Base-by-base conservation (phyloP, 2,113 vertebrate species). In the Sceloporus tristichus region DNA sequence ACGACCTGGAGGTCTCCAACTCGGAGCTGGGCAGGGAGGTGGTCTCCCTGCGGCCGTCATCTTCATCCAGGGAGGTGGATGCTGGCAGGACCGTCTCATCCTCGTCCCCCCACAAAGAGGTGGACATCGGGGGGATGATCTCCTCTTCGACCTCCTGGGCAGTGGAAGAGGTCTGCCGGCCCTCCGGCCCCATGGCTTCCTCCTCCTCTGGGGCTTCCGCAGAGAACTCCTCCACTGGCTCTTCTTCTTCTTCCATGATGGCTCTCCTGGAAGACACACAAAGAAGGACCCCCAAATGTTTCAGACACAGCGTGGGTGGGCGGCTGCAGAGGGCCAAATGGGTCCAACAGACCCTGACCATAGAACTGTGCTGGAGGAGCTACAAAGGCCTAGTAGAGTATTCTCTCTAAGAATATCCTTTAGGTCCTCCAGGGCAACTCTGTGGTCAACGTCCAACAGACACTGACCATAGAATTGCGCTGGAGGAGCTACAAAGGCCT, bases 141-240 rank as follows among this genome's bases (percentile, higher is more conserved):
- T 83, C 80, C 81, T 88, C 87, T 10, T 88, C 87, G 59, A 88
- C 87, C 87, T 88, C 87, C 0, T 1, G 80, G 23, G 87, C 87
- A 0, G 80, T 65, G 23, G 83, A 65, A 0, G 88, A 74, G 2
- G 82, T 34, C 38, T 54, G 21, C 7, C 4, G 21, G 25, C 29
- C 13, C 25, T 29, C 27, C 1, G 40, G 8, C 21, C 9, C 4
- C 1, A 3, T 38, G 2, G 59, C 68, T 4, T 84, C 76, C 48
- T 40, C 77, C 4, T 11, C 18, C 40, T 48, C 75, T 9, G 34
- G 1, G 71, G 38, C 10, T 18, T 27, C 68, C 68, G 21, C 1
- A 0, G 19, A 48, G 1, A 75, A 5, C 1, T 66, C 82, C 18
- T 73, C 42, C 4, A 13, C 8, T 11, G 75, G 19, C 7, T 38